Percentiles rank a stretch among this genome's conserved stretches.
Evolutionary conservation across 2,797 vertebrate genomes (phyloP).

Genomic region (Microctenopoma lineatum): DNA sequence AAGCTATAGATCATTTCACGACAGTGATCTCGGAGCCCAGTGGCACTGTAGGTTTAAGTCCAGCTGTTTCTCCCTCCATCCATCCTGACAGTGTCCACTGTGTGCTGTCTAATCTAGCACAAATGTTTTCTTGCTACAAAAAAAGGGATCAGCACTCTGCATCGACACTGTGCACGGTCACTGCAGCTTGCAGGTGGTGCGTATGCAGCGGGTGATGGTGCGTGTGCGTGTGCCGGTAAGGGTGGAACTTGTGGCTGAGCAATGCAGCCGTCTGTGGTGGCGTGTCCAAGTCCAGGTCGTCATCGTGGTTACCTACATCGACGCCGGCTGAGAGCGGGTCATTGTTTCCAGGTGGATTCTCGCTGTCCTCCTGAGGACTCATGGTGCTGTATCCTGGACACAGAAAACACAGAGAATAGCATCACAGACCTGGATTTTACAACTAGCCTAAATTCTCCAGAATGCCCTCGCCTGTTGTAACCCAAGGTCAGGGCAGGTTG

Average conservation of each 20-base stretch:
- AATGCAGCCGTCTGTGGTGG: slow-evolving; percentile 96
- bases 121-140: neutral
- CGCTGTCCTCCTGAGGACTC: slow-evolving; percentile 99
- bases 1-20: slow-evolving; percentile 20
- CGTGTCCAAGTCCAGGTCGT: slow-evolving; percentile 95
- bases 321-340: slow-evolving; percentile 95
- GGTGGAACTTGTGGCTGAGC: slow-evolving; percentile 96
- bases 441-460: neutral
- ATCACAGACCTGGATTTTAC: neutral
- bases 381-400: slow-evolving; percentile 96
- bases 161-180: slow-evolving; percentile 97
- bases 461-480: neutral
- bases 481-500: neutral
- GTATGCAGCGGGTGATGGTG: slow-evolving; percentile 89
- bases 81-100: slow-evolving; percentile 21
- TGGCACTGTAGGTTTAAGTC: slow-evolving; percentile 4
- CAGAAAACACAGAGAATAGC: neutral
- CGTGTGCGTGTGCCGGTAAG: slow-evolving; percentile 87
- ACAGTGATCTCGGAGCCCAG: slow-evolving; percentile 10
- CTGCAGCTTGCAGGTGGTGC: slow-evolving; percentile 94
- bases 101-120: slow-evolving; percentile 30
- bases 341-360: slow-evolving; percentile 95
- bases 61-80: slow-evolving; percentile 24
- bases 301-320: slow-evolving; percentile 95
- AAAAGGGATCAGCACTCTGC: slow-evolving; percentile 89